Conservation (phyloP, 2,888 invertebrate genomes). For the Ophioninae sp. region DNA sequence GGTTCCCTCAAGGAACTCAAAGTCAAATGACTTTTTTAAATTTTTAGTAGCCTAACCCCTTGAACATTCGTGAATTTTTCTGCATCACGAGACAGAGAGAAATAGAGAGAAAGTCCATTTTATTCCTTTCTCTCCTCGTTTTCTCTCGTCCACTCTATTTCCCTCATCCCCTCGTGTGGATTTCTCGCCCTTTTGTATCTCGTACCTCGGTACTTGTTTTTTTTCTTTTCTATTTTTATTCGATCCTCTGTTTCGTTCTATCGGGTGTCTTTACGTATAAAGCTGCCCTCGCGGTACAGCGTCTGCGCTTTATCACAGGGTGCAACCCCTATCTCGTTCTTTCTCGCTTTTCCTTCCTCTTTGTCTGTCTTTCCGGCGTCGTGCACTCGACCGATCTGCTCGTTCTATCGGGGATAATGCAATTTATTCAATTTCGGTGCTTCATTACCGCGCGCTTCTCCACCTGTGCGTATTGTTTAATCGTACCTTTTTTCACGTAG, state of each 20-base stretch:
- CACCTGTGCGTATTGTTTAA: slow-evolving; percentile 67
- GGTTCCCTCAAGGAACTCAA: no score
- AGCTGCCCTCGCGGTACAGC: slow-evolving; percentile 2
- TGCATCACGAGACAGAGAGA: slow-evolving; percentile 1
- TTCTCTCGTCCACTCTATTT: slow-evolving; percentile 46
- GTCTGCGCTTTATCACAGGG: slow-evolving; percentile 35
- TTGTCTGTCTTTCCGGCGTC: slow-evolving; percentile 15
- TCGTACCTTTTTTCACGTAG: slow-evolving; percentile 53
- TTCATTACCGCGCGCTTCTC: slow-evolving; percentile 65
- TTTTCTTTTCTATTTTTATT: slow-evolving; percentile 20
- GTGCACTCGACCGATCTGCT: slow-evolving; percentile 54
- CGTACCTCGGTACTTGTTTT: slow-evolving; percentile 1
- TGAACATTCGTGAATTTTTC: slow-evolving; percentile 18
- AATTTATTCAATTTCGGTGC: slow-evolving; percentile 72
- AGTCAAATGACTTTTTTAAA: no score
- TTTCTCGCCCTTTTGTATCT: slow-evolving; percentile 49
- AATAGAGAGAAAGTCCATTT: slow-evolving; percentile 16
- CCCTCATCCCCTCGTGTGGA: slow-evolving; percentile 28
- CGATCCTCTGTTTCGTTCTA: slow-evolving; percentile 10
- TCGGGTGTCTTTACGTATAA: not conserved
- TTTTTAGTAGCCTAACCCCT: no score
- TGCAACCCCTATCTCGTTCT: no score
- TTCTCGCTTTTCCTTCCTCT: no score
- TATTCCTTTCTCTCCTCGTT: slow-evolving; percentile 41
- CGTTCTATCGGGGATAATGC: slow-evolving; percentile 60